These are phyloP conservation scores for Chloropsis hardwickii DNA, from an alignment of 2,113 vertebrate genomes.

Conservation along the genomic window DNA sequence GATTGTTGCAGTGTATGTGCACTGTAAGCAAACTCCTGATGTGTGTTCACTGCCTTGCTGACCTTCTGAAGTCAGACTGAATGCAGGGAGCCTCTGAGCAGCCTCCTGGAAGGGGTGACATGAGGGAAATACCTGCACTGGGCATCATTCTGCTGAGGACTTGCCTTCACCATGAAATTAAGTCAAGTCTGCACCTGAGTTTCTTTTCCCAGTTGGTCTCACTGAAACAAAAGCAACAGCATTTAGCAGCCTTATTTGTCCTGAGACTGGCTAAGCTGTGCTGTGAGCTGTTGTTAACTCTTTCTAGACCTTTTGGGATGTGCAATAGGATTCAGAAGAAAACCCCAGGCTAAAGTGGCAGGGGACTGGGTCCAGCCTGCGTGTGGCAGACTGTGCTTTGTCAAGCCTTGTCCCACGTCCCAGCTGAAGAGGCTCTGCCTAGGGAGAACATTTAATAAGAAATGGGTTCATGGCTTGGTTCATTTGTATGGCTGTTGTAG, in stretches of 20 bases:
- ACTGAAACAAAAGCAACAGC: neutral
- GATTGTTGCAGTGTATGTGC: neutral
- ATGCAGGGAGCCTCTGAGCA: neutral
- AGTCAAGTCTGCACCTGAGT: neutral
- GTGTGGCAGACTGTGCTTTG: rapidly evolving
- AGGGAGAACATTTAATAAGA: neutral
- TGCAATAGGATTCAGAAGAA: rapidly evolving
- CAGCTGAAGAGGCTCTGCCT: neutral
- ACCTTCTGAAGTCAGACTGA: neutral
- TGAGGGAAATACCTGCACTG: neutral
- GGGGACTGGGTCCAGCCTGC: neutral
- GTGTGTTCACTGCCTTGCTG: neutral
- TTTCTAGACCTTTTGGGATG: neutral
- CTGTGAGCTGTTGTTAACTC: neutral
- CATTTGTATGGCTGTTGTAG: rapidly evolving
- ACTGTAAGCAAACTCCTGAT: neutral
- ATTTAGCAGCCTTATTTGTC: neutral
- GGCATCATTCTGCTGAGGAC: neutral
- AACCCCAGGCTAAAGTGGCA: rapidly evolving
- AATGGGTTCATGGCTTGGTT: neutral
- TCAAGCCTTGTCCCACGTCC: rapidly evolving
- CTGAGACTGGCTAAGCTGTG: neutral
- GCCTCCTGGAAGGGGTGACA: neutral
- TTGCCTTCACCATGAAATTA: neutral
- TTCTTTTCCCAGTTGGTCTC: neutral